Conservation (phyloP, 2,113 vertebrate species). For the Chrysochloris asiatica region DNA sequence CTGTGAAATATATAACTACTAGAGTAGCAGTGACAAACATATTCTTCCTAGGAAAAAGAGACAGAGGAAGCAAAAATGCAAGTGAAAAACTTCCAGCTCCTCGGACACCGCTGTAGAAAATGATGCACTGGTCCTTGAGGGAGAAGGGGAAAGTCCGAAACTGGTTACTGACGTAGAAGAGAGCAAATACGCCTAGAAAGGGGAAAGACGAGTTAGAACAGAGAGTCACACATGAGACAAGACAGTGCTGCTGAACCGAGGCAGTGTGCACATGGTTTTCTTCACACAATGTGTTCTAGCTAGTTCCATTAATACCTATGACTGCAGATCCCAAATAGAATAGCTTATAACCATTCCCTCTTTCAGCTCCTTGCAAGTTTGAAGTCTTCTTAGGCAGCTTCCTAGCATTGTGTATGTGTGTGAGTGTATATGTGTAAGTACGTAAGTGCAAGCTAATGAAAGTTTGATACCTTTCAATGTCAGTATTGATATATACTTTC, state of each 20-base stretch:
- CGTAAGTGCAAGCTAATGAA: neutral
- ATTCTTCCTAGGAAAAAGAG: conserved; percentile 90
- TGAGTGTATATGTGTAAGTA: neutral
- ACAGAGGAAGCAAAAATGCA: conserved; percentile 92
- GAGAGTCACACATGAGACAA: rapidly evolving
- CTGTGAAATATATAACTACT: conserved; percentile 94
- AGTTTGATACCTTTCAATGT: neutral
- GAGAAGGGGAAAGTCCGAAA: conserved; percentile 96
- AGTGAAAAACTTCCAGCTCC: conserved; percentile 96
- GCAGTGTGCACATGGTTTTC: rapidly evolving
- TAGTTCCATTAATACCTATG: neutral
- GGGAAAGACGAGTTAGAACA: neutral
- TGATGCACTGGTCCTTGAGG: conserved; percentile 94
- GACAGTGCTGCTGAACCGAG: neutral
- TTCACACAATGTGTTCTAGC: neutral
- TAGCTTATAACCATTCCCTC: neutral
- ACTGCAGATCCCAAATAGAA: rapidly evolving
- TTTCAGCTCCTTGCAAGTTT: neutral
- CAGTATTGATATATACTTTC: neutral
- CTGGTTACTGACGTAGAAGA: conserved; percentile 95
- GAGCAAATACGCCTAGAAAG: conserved; percentile 90
- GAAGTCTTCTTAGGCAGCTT: neutral
- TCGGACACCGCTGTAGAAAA: conserved; percentile 95
- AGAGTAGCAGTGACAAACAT: conserved; percentile 95
- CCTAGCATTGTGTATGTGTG: neutral